Percentiles rank a stretch among this genome's conserved stretches.
Evolutionary conservation across 2,888 invertebrate species (phyloP).

Genomic region (Nephrotoma flavescens): DNA sequence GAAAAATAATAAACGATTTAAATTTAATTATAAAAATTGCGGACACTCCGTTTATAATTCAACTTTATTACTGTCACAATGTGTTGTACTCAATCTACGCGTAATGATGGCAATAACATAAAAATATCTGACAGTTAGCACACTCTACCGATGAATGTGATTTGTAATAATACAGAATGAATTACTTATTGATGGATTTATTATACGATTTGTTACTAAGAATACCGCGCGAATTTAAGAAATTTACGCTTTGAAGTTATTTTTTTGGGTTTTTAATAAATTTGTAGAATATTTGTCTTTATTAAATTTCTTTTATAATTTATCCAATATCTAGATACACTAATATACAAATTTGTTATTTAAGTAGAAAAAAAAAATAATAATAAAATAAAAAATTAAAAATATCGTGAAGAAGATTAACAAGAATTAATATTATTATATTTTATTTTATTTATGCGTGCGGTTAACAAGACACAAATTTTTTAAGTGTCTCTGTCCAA

Average conservation of each 20-base stretch:
- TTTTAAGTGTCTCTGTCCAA: background rate
- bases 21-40: too few species aligned
- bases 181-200: background rate
- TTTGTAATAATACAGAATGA: background rate
- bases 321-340: background rate
- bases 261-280: background rate
- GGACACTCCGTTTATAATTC: too few species aligned
- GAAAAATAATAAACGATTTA: too few species aligned
- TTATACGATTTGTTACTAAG: background rate
- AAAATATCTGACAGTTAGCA: too few species aligned
- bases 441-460: background rate
- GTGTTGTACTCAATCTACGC: too few species aligned
- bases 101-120: too few species aligned
- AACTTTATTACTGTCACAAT: too few species aligned
- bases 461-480: background rate
- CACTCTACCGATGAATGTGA: background rate
- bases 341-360: background rate
- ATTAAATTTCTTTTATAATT: background rate
- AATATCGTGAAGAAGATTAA: background rate
- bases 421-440: background rate
- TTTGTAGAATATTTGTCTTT: background rate
- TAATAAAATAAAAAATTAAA: background rate
- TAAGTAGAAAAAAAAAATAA: background rate
- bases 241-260: background rate
- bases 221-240: background rate